Base-by-base conservation (phyloP, 2,888 invertebrate genomes). In the Choreutis nemorana region DNA sequence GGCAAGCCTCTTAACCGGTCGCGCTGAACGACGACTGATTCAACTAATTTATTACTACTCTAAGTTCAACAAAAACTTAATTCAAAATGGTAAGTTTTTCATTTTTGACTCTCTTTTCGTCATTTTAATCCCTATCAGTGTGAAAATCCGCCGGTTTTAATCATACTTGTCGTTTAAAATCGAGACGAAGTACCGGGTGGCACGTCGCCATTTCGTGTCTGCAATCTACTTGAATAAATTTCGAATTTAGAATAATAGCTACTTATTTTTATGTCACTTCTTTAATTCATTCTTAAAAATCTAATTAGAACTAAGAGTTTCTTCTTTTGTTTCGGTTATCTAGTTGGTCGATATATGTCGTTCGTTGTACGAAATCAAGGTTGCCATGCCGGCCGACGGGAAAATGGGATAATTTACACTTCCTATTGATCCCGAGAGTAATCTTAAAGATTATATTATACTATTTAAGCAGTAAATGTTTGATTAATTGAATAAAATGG, bases 1-100 rank as follows among this genome's bases (percentile, higher is more conserved):
- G 83, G 83, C 78, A 81, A 83, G 81, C 85, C 83, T 77, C 86
- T 83, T 86, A 71, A 78, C 84, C 79, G 84, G 85, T 83, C 65
- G 56, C 63, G 79, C 81, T 71, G 81, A 82, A 82, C 81, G 80
- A 65, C 65, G 67, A 77, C 72, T 71, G 72, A 72, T 37, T 45
- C 45, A 49, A 51, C 67, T 65, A 59, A 43, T 45, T 65, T 58
- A 44, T 45, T 75, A 70, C 50, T 71, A 66, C 64, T 49, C 47
- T 70, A 70, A 73, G 70, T 67, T 63, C 60, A 55, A 67, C 63
- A 65, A 55, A n/a, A 72, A 67, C 72, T 65, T 65, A 51, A 65
- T 49, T 49, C 64, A 78, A 77, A 70, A 79, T 79, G 79, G 79
- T 79, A 46, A 78, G 79, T 73, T 34, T 20, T 12, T 43, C 39